Evolutionary conservation across 2,888 invertebrate species (phyloP).

Genomic region (Trichogramma evanescens): DNA sequence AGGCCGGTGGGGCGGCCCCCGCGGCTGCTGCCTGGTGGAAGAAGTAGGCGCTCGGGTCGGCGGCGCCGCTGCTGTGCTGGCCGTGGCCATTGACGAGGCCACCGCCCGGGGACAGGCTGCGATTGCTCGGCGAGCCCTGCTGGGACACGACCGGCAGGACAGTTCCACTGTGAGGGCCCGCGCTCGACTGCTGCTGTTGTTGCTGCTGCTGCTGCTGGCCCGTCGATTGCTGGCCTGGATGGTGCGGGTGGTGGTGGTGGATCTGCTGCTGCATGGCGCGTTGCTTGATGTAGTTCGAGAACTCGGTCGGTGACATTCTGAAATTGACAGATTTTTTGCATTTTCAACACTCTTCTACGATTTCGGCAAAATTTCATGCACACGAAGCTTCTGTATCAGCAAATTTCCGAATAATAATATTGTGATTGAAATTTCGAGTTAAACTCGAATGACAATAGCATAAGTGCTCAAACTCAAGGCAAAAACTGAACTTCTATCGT

Average conservation of each 20-base stretch:
- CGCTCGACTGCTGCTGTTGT: constrained; percentile 43
- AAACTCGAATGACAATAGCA: no score
- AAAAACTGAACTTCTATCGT: no score
- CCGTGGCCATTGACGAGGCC: constrained; percentile 33
- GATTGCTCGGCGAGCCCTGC: constrained; percentile 55
- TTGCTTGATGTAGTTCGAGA: constrained; percentile 94
- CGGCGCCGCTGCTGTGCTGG: constrained; percentile 28
- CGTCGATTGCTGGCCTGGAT: constrained; percentile 46
- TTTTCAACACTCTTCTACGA: no score
- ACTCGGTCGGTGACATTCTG: constrained; percentile 96
- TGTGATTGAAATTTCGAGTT: no score
- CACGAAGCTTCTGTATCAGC: no score
- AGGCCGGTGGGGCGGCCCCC: constrained; percentile 36
- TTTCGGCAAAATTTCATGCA: no score
- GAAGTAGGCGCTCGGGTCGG: constrained; percentile 59
- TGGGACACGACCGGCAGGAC: constrained; percentile 48
- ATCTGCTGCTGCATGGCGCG: constrained; percentile 84
- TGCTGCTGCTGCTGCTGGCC: constrained; percentile 47
- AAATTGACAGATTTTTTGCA: constrained; percentile 28
- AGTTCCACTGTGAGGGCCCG: constrained; percentile 41
- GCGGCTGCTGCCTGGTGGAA: constrained; percentile 48
- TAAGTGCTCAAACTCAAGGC: no score
- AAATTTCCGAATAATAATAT: no score
- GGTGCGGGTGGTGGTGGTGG: constrained; percentile 51
- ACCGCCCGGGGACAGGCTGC: constrained; percentile 56